These are phyloP conservation scores for Heliconius congener DNA, from an alignment of 1,140 invertebrate species.

Conservation along the genomic window DNA sequence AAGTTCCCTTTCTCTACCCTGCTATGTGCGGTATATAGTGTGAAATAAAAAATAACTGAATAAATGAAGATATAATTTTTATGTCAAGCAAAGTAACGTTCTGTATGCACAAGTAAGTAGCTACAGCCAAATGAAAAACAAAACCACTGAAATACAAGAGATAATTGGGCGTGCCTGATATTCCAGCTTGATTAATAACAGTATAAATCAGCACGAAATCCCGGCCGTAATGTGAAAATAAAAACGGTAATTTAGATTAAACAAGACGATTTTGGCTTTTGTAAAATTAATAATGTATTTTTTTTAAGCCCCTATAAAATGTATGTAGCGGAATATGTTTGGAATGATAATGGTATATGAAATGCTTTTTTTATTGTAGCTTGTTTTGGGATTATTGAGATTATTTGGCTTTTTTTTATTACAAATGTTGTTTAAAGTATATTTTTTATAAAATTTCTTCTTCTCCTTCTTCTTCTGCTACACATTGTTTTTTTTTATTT, in stretches of 20 bases:
- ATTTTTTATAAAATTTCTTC: no score
- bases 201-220: constrained; percentile 52
- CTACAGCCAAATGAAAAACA: constrained; percentile 30
- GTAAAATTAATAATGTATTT: constrained; percentile 49
- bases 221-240: constrained; percentile 52
- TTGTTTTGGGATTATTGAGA: constrained; percentile 8
- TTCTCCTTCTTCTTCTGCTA: no score
- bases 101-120: constrained; percentile 26
- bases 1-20: no score
- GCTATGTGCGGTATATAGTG: no score
- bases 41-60: not conserved
- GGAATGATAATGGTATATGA: constrained; percentile 25
- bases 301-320: constrained; percentile 43
- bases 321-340: constrained; percentile 39
- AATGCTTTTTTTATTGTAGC: constrained; percentile 17
- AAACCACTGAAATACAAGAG: constrained; percentile 50
- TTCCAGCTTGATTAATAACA: constrained; percentile 58
- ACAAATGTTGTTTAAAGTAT: no score
- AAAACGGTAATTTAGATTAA: constrained; percentile 55
- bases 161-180: constrained; percentile 55
- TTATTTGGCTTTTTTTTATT: not conserved
- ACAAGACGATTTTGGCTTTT: constrained; percentile 49
- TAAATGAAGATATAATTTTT: not conserved
- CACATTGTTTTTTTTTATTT: no score
- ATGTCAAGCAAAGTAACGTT: constrained; percentile 23